Evolutionary conservation across 1,140 invertebrate species (phyloP).

Genomic region (Brachionus asplanchnoidis): DNA sequence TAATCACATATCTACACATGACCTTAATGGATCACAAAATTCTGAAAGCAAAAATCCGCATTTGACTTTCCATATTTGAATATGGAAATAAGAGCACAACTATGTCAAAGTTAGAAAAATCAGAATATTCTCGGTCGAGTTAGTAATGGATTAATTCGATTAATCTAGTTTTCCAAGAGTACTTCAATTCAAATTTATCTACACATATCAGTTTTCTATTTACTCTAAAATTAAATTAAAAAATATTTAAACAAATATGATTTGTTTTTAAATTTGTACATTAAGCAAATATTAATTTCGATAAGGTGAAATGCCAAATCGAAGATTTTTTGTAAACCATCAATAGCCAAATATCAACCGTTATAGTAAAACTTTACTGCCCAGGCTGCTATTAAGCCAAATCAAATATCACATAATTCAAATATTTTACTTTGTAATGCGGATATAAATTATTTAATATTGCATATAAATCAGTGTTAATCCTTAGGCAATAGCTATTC

Average conservation of each 20-base stretch:
- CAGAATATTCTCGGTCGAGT: neutral
- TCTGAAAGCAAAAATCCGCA: neutral
- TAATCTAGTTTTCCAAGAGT: neutral
- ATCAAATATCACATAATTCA: neutral
- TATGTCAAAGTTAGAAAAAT: slow-evolving; percentile 23
- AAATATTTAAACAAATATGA: slow-evolving; percentile 3
- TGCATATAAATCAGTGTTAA: neutral
- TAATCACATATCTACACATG: slow-evolving; percentile 21
- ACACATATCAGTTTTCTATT: slow-evolving; percentile 37
- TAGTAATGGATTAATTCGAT: slow-evolving; percentile 22
- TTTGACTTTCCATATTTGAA: slow-evolving; percentile 10
- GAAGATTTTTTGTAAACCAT: neutral
- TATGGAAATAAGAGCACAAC: neutral
- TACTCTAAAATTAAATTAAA: slow-evolving; percentile 16
- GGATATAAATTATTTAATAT: slow-evolving; percentile 20
- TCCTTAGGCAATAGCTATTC: neutral
- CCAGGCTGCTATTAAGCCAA: neutral
- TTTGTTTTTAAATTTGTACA: neutral
- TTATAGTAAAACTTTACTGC: neutral
- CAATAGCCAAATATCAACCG: neutral
- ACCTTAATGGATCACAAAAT: slow-evolving; percentile 1
- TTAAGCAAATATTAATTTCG: slow-evolving; percentile 1
- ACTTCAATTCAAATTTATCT: slow-evolving; percentile 11
- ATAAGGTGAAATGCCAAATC: neutral
- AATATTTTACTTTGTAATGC: neutral